Base-by-base conservation (phyloP, 64 coral and sea anemone species). In the Astreopora myriophthalma region DNA sequence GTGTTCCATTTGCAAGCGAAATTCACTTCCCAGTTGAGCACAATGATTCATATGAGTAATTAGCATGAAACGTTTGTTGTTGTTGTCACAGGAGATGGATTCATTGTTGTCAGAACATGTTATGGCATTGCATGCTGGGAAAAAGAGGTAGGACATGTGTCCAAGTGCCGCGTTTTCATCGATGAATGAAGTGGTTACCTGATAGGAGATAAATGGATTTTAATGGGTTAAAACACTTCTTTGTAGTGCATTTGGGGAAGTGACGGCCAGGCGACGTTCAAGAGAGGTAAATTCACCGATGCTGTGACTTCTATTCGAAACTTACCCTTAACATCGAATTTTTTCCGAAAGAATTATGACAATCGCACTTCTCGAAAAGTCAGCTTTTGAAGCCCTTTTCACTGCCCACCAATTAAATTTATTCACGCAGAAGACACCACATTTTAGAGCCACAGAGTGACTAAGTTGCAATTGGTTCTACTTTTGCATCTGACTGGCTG, bases 71-170 rank as follows among this genome's bases (percentile, higher is more conserved):
- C 11, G 42, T 46, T 46, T 46, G 5, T 46, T 46, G 42, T 11
- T 86, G 26, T 88, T 88, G 12, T 7, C 0, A 39, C 65, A 99
- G 97, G 97, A 99, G 90, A 99, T 99, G 97, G 97, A 99, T 37
- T 96, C 79, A 10, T 91, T 96, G 94, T 73, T 99, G 60, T 95
- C 97, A 19, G 97, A 93, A 48, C 97, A 99, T 69, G 97, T 99
- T 0, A 99, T 99, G 97, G 97, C 97, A 29, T 51, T 99, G 58
- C 97, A 99, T 76, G 76, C 97, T 87, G 94, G 97, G 42, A 99
- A 96, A 77, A 99, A 99, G 69, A 94, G 97, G 97, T 93, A 76
- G 78, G 42, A 42, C 19, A 29, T 65, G n/a, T n/a, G n/a, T n/a
- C n/a, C n/a, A n/a, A n/a, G n/a, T 28, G 42, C 52, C 16, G 58